Evolutionary conservation across 1,140 invertebrate genomes (phyloP), one percentile per base, ranked within the genome.

Genomic region (Dendrolimus kikuchii): DNA sequence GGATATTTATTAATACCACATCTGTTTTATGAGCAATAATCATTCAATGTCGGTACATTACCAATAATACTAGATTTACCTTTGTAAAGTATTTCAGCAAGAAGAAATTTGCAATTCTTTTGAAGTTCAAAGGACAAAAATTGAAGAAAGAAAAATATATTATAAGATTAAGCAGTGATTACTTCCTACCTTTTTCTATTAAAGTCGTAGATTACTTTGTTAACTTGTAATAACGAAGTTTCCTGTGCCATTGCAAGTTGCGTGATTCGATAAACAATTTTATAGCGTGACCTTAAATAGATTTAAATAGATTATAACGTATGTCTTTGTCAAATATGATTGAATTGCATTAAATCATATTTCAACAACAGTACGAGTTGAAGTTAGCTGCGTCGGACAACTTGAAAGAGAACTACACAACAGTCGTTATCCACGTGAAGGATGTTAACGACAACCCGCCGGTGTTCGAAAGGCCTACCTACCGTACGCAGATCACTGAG

Each of bases 361-460:
- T 7, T 51, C 51, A 65, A 46, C 48, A 51, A 60, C 88, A 98
- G 96, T 98, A 97, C 88, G 96, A 97, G 89, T 90, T 98, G 72
- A 93, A 94, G 75, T 87, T 98, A 85, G 95, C 96, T 39, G 96
- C 96, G 9, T 98, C 96, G 45, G 96, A 98, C 88, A 98, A 97
- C 90, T 89, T 98, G 69, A 97, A 97, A 88, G 96, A 98, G 87
- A 98, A 98, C 90, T 95, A 96, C 88, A 98, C 96, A 5, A 96
- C 93, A 5, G 96, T 98, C 41, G 95, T 98, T 64, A 98, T 98
- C 70, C 95, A 97, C 86, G 95, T 98, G 59, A 97, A 97, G 88
- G 96, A 97, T 76, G 95, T 97, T 48, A 98, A 98, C 84, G 96
- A 98, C 87, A 95, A 95, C 84, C 90, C 90, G 9, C 86, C 86